phyloP scores from a whole-genome alignment of 2,797 vertebrate genomes.

The Lacerta bilineata region DNA sequence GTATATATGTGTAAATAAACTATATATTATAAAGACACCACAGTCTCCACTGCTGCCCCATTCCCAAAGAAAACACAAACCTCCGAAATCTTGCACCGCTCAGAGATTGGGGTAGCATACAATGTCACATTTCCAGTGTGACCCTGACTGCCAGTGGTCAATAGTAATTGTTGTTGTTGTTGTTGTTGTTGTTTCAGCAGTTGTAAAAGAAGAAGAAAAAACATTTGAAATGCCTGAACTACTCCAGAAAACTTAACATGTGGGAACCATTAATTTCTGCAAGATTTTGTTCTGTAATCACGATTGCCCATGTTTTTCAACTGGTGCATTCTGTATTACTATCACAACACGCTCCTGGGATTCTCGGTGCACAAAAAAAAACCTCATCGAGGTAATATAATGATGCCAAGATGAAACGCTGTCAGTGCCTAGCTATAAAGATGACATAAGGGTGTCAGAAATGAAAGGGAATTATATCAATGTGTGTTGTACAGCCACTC shows the following conservation, averaged over 20 bases:
- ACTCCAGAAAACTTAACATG: not conserved
- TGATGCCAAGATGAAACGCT: conserved; percentile 79
- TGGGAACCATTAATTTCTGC: conserved; percentile 39
- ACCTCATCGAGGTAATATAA: conserved; percentile 69
- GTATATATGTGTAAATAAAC: too few relatives aligned
- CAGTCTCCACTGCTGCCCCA: too few relatives aligned
- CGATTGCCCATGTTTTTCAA: conserved; percentile 63
- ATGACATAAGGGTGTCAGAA: conserved; percentile 79
- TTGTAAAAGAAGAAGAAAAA: conserved; percentile 15
- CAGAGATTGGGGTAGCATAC: too few relatives aligned
- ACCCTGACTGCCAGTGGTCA: not conserved
- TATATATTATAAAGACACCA: too few relatives aligned
- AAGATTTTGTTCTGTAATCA: conserved; percentile 35
- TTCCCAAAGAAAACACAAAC: too few relatives aligned
- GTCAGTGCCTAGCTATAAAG: conserved; percentile 75
- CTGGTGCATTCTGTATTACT: conserved; percentile 66
- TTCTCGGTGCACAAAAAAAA: conserved; percentile 65
- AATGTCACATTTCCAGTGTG: not conserved
- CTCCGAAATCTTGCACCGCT: too few relatives aligned
- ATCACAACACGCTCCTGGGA: conserved; percentile 58
- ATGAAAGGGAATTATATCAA: conserved; percentile 77
- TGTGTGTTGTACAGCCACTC: conserved; percentile 75
- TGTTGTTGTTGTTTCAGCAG: conserved; percentile 1
- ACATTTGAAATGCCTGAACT: conserved; percentile 21
- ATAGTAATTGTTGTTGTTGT: not conserved